Conservation (phyloP, 2,888 invertebrate species). For the Lasioglossum marginatum region DNA sequence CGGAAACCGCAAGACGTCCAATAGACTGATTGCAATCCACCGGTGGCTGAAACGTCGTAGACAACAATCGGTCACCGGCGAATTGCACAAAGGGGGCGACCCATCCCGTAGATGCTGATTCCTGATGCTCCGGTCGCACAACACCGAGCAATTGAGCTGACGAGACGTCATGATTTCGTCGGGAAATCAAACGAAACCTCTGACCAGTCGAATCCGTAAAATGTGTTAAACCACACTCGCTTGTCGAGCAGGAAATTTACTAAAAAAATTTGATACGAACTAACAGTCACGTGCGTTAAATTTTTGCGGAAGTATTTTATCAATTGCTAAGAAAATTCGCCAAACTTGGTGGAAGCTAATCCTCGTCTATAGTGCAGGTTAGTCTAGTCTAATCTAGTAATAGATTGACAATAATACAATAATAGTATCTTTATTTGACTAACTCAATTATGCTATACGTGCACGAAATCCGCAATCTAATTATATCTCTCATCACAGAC, state of each 20-base stretch:
- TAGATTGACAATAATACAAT: background rate
- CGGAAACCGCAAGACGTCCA: conserved; percentile 46
- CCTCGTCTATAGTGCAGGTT: too few relatives aligned
- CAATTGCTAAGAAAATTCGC: background rate
- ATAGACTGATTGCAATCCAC: conserved; percentile 65
- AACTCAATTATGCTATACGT: too few relatives aligned
- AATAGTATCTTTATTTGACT: background rate
- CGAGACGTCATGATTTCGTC: conserved; percentile 33
- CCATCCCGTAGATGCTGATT: conserved; percentile 50
- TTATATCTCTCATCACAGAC: background rate
- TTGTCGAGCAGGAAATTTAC: background rate
- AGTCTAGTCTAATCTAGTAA: too few relatives aligned
- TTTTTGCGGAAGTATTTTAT: background rate
- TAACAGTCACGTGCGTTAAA: background rate
- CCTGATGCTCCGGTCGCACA: conserved; percentile 36
- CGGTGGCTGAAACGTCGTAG: conserved; percentile 69
- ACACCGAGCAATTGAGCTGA: conserved; percentile 57
- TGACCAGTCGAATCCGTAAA: background rate
- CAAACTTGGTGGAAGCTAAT: too few relatives aligned
- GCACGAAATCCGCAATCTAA: background rate
- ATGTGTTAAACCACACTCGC: background rate
- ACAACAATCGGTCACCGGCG: conserved; percentile 68
- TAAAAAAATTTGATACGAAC: background rate
- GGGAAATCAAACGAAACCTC: conserved; percentile 16
- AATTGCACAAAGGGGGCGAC: conserved; percentile 70